These are phyloP conservation scores for Vulpes ferrilata DNA, from an alignment of 2,113 vertebrate genomes.

Conservation along the genomic window DNA sequence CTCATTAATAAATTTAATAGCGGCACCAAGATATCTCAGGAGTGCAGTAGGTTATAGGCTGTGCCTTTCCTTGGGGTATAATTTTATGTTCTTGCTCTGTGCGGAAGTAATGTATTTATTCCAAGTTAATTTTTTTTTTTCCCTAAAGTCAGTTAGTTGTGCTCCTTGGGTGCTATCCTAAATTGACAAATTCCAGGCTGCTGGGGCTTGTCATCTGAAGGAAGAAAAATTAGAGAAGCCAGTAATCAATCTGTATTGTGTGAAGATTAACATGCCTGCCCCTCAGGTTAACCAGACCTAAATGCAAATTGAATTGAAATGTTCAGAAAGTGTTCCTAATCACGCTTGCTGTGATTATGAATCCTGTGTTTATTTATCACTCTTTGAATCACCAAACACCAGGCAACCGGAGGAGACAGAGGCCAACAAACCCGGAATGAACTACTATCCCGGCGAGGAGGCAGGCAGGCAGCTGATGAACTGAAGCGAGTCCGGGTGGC, in stretches of 20 bases:
- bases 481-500: background rate
- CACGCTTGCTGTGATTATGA: conserved; percentile 48
- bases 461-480: background rate
- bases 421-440: conserved; percentile 50
- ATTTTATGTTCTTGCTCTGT: conserved; percentile 64
- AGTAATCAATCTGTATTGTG: conserved; percentile 41
- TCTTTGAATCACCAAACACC: conserved; percentile 66
- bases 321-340: conserved; percentile 61
- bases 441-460: background rate
- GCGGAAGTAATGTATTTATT: conserved; percentile 69
- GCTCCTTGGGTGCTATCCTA: conserved; percentile 68
- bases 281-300: conserved; percentile 60
- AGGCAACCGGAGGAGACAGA: conserved; percentile 45
- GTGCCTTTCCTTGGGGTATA: conserved; percentile 67
- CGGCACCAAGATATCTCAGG: conserved; percentile 35
- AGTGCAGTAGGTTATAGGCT: conserved; percentile 53
- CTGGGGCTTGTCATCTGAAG: conserved; percentile 50
- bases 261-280: conserved; percentile 55
- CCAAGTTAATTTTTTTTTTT: conserved; percentile 60
- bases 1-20: conserved; percentile 77
- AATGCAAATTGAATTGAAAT: conserved; percentile 71
- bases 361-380: conserved; percentile 64
- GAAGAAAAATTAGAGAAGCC: conserved; percentile 68
- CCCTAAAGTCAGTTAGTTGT: conserved; percentile 33
- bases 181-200: conserved; percentile 70